These are phyloP conservation scores for Grantiella picta DNA, from an alignment of 2,113 vertebrate genomes.

Conservation along the genomic window DNA sequence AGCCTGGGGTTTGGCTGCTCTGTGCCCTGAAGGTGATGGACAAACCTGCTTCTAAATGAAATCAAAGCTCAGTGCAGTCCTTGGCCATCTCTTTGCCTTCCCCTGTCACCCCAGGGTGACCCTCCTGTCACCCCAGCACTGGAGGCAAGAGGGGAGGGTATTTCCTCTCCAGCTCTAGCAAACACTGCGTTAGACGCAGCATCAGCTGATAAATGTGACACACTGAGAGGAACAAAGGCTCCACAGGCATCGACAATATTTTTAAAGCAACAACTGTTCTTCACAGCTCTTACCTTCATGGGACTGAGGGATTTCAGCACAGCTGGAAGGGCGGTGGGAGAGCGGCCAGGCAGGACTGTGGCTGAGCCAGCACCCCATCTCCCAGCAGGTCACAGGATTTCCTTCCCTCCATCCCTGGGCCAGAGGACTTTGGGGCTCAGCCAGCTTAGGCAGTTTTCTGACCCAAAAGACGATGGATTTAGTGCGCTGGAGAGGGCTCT, in stretches of 20 bases:
- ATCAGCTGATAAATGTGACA: neutral
- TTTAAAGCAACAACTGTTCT: neutral
- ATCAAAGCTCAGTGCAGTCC: neutral
- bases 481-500: neutral
- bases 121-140: fast-evolving
- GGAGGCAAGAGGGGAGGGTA: neutral
- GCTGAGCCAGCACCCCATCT: neutral
- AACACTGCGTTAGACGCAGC: neutral
- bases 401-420: neutral
- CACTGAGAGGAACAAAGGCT: neutral
- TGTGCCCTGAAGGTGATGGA: neutral
- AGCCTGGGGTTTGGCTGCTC: neutral
- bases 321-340: neutral
- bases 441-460: neutral
- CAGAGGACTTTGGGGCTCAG: neutral
- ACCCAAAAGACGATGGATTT: neutral
- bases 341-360: neutral
- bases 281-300: neutral
- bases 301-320: neutral
- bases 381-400: neutral
- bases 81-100: neutral
- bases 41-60: neutral
- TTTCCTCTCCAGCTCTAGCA: neutral
- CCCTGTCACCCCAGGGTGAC: no score
- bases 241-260: fast-evolving